These are phyloP conservation scores for Harpalus rufipes DNA, from an alignment of 2,888 invertebrate species.

Conservation along the genomic window DNA sequence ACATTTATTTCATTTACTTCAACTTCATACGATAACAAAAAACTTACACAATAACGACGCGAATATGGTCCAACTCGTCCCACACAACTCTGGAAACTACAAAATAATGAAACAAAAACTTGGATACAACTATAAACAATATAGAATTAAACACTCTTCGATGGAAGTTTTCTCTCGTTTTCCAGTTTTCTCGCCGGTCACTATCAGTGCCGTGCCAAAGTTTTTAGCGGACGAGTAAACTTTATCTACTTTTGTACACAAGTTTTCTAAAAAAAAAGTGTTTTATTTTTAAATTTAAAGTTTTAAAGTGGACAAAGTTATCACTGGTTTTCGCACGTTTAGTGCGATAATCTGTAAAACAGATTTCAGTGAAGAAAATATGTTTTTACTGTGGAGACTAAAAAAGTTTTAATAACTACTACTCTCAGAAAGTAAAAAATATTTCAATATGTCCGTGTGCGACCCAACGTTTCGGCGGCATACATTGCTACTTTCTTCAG, in stretches of 20 bases:
- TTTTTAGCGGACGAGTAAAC: not conserved
- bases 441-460: too few species aligned
- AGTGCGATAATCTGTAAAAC: too few species aligned
- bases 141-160: not conserved
- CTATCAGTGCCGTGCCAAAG: not conserved
- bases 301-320: too few species aligned
- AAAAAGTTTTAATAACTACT: too few species aligned
- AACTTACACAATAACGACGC: not conserved
- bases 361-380: too few species aligned
- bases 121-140: not conserved
- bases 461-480: too few species aligned
- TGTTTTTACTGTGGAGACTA: too few species aligned
- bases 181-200: not conserved
- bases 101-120: slow-evolving; percentile 1
- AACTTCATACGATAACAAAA: not conserved
- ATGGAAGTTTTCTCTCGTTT: not conserved
- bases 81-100: not conserved
- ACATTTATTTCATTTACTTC: slow-evolving; percentile 3
- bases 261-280: not conserved
- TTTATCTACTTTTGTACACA: not conserved
- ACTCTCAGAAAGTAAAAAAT: too few species aligned
- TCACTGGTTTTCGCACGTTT: too few species aligned
- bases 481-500: too few species aligned
- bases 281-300: not conserved
- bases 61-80: not conserved